A percentile compares a stretch with the other conserved stretches of the same genome.
Conservation (phyloP, 2,888 invertebrate genomes). For the Kuschelorhynchus macadamiae region DNA sequence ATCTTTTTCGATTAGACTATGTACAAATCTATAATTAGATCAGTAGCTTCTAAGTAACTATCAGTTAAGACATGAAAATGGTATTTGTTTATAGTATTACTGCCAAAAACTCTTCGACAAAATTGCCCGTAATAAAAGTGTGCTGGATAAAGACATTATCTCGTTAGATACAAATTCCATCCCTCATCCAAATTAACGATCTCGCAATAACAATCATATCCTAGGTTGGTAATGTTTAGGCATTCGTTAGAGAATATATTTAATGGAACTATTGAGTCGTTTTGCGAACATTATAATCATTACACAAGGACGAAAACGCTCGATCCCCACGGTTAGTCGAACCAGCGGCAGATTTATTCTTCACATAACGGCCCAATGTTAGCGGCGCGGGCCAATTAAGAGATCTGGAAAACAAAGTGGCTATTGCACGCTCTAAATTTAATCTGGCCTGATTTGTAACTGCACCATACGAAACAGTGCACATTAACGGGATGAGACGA, state of each 20-base stretch:
- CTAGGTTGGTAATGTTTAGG: conserved; percentile 14
- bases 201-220: conserved; percentile 9
- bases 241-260: conserved; percentile 11
- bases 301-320: conserved; percentile 22
- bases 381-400: conserved; percentile 43
- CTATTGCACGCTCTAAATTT: conserved; percentile 42
- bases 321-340: conserved; percentile 13
- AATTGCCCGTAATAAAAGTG: too few species aligned
- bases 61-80: too few species aligned
- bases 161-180: too few species aligned
- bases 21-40: too few species aligned
- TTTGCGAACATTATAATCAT: conserved; percentile 26
- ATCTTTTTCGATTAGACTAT: too few species aligned
- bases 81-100: too few species aligned
- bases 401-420: conserved; percentile 49
- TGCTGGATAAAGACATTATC: too few species aligned
- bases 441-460: conserved; percentile 40
- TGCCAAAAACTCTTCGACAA: too few species aligned
- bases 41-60: too few species aligned
- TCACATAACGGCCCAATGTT: conserved; percentile 35
- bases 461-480: conserved; percentile 34
- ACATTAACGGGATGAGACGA: conserved; percentile 29
- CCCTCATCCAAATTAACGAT: conserved; percentile 4
- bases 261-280: conserved; percentile 21
- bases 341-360: conserved; percentile 34